These are phyloP conservation scores for Acleris cristana DNA, from an alignment of 2,888 invertebrate genomes.

Conservation along the genomic window DNA sequence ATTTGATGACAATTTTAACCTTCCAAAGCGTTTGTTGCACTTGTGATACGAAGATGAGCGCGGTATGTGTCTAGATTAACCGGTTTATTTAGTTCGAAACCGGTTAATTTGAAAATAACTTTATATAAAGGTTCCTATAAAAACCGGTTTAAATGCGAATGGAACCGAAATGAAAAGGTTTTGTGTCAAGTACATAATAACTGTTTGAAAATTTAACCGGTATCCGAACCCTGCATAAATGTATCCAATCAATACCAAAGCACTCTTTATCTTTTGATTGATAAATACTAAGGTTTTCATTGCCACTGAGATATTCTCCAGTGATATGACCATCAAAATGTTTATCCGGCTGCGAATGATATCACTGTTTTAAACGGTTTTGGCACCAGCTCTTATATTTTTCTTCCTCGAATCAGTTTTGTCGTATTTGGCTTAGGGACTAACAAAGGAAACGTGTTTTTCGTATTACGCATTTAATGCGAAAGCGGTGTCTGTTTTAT, in stretches of 20 bases:
- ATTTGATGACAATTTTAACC: too few relatives aligned
- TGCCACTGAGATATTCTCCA: conserved; percentile 1
- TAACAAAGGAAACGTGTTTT: conserved; percentile 39
- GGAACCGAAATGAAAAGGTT: too few relatives aligned
- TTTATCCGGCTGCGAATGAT: conserved; percentile 44
- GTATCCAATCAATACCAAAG: not conserved
- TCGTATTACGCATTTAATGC: conserved; percentile 36
- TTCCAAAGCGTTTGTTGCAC: too few relatives aligned
- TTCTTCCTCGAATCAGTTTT: conserved; percentile 45
- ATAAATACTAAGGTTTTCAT: not conserved
- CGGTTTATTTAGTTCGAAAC: too few relatives aligned
- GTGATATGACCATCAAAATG: conserved; percentile 13
- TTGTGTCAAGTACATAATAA: too few relatives aligned
- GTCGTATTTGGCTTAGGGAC: conserved; percentile 56
- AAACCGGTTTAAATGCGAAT: too few relatives aligned
- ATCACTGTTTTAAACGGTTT: conserved; percentile 57
- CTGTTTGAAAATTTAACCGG: too few relatives aligned
- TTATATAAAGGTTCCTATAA: too few relatives aligned
- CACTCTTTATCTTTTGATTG: not conserved
- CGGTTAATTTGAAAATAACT: too few relatives aligned
- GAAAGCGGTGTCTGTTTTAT: conserved; percentile 16
- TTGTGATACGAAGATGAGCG: too few relatives aligned
- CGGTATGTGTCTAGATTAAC: too few relatives aligned
- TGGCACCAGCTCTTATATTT: conserved; percentile 50
- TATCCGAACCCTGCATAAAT: too few relatives aligned